phyloP scores from a whole-genome alignment of 2,888 invertebrate species.

The Rhopalosiphum nymphaeae region DNA sequence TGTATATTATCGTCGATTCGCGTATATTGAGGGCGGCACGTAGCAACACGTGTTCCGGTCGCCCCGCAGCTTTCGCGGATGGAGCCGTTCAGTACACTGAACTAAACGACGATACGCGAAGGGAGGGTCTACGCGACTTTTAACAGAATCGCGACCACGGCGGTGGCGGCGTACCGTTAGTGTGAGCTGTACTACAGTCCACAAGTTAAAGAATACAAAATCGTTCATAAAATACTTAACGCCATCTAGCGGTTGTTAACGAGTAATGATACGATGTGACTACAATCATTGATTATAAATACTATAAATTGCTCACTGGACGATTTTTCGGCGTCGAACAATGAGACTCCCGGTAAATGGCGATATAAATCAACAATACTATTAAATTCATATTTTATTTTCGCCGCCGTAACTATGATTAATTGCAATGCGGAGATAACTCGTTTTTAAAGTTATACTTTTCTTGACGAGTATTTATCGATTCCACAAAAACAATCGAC shows the following conservation, averaged over 20 bases:
- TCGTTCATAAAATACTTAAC: background rate
- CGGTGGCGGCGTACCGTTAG: background rate
- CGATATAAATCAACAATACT: too few species aligned
- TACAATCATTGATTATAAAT: background rate
- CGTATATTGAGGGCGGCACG: background rate
- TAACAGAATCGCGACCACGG: constrained; percentile 14
- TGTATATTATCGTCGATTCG: background rate
- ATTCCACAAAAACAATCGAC: too few species aligned
- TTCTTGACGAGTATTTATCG: too few species aligned
- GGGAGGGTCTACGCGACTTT: constrained; percentile 25
- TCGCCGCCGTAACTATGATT: too few species aligned
- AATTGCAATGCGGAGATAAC: too few species aligned
- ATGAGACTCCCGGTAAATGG: too few species aligned
- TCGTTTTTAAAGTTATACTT: too few species aligned
- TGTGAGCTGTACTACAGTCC: background rate
- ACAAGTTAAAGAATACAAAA: background rate
- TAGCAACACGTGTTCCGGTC: constrained; percentile 33
- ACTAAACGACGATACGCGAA: constrained; percentile 18
- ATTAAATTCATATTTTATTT: too few species aligned
- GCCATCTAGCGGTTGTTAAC: background rate
- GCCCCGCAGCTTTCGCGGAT: constrained; percentile 28
- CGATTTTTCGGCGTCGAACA: too few species aligned
- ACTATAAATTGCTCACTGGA: too few species aligned
- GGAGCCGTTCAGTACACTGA: constrained; percentile 53
- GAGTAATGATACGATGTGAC: background rate